phyloP scores from a whole-genome alignment of 2,888 invertebrate species.

The Caenorhabditis panamensis region DNA sequence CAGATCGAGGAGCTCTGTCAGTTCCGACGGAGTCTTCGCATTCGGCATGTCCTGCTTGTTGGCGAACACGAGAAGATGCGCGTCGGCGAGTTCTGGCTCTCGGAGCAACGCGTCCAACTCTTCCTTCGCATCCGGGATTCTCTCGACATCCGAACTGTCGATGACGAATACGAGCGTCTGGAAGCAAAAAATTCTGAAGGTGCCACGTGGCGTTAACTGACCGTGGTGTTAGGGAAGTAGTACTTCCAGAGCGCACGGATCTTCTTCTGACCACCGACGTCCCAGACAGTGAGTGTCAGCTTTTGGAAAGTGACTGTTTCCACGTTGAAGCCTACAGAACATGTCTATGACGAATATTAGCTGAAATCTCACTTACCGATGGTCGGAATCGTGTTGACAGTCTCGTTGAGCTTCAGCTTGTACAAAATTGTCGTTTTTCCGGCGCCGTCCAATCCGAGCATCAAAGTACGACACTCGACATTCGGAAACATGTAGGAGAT shows the following conservation, averaged over 20 bases:
- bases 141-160: constrained; percentile 46
- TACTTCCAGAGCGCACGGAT: constrained; percentile 98
- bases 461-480: constrained; percentile 54
- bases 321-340: constrained; percentile 91
- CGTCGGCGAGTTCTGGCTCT: constrained; percentile 38
- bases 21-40: constrained; percentile 31
- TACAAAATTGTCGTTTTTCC: constrained; percentile 67
- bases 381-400: constrained; percentile 62
- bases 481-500: constrained; percentile 51
- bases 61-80: constrained; percentile 58
- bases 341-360: too few species aligned
- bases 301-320: constrained; percentile 99
- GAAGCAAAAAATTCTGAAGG: not conserved
- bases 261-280: constrained; percentile 98
- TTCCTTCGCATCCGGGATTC: constrained; percentile 41
- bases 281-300: constrained; percentile 99
- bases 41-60: constrained; percentile 59
- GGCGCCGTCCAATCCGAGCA: constrained; percentile 65
- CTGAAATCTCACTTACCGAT: constrained; percentile 45
- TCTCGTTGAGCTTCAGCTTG: constrained; percentile 62
- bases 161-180: constrained; percentile 62
- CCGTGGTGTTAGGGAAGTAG: constrained; percentile 88
- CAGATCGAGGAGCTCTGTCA: constrained; percentile 42
- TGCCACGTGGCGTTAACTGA: not conserved
- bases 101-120: constrained; percentile 39